Evolutionary conservation across 1,140 invertebrate species (phyloP).

Genomic region (Steinernema feltiae): DNA sequence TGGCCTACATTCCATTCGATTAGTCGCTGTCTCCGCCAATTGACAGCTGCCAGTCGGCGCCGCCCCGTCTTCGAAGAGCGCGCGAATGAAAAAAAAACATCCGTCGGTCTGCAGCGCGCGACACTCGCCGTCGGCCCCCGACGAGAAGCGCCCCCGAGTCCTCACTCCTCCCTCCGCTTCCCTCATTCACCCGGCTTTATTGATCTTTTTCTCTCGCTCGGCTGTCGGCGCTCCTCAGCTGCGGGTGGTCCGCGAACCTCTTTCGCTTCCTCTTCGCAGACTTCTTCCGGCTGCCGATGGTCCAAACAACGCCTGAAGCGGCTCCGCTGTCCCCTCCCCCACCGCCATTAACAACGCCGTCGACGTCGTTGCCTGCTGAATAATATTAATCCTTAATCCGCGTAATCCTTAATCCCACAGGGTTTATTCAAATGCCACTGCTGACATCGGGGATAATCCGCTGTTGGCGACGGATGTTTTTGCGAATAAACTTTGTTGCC

Average conservation of each 20-base stretch:
- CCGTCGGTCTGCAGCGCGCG: not conserved
- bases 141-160: not conserved
- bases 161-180: not conserved
- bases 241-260: not conserved
- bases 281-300: not conserved
- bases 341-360: not conserved
- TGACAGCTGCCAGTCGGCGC: slow-evolving; percentile 1
- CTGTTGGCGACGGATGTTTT: slow-evolving; percentile 1
- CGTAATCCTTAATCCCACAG: not conserved
- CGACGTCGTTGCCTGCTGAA: not conserved
- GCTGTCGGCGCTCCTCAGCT: not conserved
- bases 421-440: not conserved
- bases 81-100: not conserved
- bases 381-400: not conserved
- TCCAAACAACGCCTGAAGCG: not conserved
- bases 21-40: not conserved
- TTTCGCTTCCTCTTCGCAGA: not conserved
- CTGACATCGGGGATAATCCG: not conserved
- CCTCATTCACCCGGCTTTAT: not conserved
- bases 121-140: not conserved
- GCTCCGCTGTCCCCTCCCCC: not conserved
- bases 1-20: not conserved
- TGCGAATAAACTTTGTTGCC: not conserved
- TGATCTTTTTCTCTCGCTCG: not conserved
- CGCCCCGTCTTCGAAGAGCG: not conserved